Evolutionary conservation across 1,140 invertebrate genomes (phyloP).

Genomic region (Drosophila rhopaloa): DNA sequence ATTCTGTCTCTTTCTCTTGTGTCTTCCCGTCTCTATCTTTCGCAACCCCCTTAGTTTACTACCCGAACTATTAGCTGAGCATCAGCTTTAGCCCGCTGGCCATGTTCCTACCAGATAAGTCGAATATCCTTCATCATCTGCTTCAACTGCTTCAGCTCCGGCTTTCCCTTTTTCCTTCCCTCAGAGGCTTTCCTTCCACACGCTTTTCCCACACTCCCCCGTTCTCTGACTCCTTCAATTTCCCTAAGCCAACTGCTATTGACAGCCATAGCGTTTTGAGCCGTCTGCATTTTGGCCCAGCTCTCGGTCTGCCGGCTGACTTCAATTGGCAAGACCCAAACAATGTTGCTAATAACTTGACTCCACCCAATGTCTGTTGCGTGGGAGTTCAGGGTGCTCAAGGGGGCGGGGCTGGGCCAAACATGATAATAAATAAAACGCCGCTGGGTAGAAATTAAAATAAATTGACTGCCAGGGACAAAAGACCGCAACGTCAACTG

Average conservation of each 20-base stretch:
- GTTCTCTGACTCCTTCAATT: background rate
- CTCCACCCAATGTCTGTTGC: slow-evolving; percentile 24
- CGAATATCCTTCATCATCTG: slow-evolving; percentile 55
- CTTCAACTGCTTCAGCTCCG: slow-evolving; percentile 26
- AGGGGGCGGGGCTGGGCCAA: slow-evolving; percentile 22
- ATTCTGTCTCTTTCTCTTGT: slow-evolving; percentile 23
- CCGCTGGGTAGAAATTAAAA: slow-evolving; percentile 76
- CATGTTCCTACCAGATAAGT: slow-evolving; percentile 71
- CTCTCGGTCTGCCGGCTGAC: slow-evolving; percentile 28
- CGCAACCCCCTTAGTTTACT: slow-evolving; percentile 24
- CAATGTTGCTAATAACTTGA: slow-evolving; percentile 74
- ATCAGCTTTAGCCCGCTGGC: slow-evolving; percentile 52
- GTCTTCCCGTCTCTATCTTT: slow-evolving; percentile 27
- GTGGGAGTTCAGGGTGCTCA: slow-evolving; percentile 26
- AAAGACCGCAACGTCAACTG: slow-evolving; percentile 63
- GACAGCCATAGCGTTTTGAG: slow-evolving; percentile 47
- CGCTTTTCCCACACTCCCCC: background rate
- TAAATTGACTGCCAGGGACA: slow-evolving; percentile 80
- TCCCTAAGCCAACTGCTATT: slow-evolving; percentile 51
- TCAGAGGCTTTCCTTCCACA: background rate
- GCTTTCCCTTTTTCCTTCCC: slow-evolving; percentile 5
- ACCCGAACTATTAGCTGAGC: slow-evolving; percentile 53
- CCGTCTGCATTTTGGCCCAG: slow-evolving; percentile 30
- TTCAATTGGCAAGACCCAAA: slow-evolving; percentile 68
- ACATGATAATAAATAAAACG: slow-evolving; percentile 81